Conservation (phyloP, 1,140 invertebrate species). For the Druon quercuslanigerum region DNA sequence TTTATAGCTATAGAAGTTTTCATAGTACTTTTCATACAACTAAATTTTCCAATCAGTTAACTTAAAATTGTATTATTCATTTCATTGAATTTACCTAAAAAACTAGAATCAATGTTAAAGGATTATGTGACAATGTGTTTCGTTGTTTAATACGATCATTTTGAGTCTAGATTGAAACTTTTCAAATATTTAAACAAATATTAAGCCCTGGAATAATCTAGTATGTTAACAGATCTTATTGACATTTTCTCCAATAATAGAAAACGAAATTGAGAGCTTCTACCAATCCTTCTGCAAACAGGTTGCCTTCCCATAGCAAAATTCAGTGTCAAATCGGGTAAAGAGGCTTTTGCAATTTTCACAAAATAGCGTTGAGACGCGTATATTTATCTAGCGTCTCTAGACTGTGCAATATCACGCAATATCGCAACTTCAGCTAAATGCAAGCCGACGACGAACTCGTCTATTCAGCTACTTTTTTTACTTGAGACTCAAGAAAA, state of each 20-base stretch:
- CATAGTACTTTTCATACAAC: no score
- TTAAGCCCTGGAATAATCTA: no score
- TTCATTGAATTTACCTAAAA: no score
- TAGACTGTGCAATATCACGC: conserved; percentile 24
- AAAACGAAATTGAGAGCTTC: conserved; percentile 12
- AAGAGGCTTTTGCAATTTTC: conserved; percentile 23
- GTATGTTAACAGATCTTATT: no score
- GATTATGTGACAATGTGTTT: no score
- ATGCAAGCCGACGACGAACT: conserved; percentile 14
- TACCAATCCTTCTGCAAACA: neutral
- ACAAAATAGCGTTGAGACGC: conserved; percentile 14
- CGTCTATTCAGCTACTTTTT: conserved; percentile 3
- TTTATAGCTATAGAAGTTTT: no score
- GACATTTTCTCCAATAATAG: neutral
- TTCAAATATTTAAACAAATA: no score
- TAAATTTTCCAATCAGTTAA: no score
- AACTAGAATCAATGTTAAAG: no score
- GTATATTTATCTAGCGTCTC: conserved; percentile 21
- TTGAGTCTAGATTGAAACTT: no score
- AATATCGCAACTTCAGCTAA: conserved; percentile 22
- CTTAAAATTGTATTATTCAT: no score
- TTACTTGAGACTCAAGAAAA: neutral
- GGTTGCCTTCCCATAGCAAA: neutral
- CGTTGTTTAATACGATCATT: no score
- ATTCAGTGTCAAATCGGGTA: conserved; percentile 2